A percentile compares a stretch with the other conserved stretches of the same genome.
These are phyloP conservation scores for Anthrax anthrax DNA, from an alignment of 2,888 invertebrate genomes.

Conservation along the genomic window DNA sequence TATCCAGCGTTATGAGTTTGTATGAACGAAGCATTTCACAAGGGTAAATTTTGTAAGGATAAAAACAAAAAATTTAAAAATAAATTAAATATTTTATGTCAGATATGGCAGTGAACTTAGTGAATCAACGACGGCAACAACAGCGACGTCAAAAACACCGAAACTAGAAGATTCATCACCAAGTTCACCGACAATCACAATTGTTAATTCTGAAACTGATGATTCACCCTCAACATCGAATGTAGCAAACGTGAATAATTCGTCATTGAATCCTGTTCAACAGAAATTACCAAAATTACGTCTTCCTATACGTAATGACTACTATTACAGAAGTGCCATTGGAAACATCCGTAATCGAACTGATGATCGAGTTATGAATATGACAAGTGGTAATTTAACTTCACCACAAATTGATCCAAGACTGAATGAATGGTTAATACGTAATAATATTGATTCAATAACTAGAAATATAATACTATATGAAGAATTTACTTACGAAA, in stretches of 20 bases:
- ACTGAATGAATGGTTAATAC: conserved; percentile 57
- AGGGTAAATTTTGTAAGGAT: conserved; percentile 10
- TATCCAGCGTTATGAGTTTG: conserved; percentile 11
- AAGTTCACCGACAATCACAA: conserved; percentile 5
- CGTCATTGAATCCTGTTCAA: conserved; percentile 12
- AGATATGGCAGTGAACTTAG: conserved; percentile 15
- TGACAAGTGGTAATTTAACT: conserved; percentile 1
- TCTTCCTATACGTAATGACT: conserved; percentile 6
- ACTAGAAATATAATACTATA: conserved; percentile 51
- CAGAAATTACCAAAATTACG: conserved; percentile 22
- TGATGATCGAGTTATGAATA: conserved; percentile 13
- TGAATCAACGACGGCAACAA: conserved; percentile 5
- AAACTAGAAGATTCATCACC: conserved; percentile 8
- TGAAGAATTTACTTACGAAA: conserved; percentile 66
- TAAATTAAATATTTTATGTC: conserved; percentile 2
- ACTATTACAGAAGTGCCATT: not conserved
- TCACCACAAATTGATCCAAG: conserved; percentile 36
- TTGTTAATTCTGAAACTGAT: conserved; percentile 9
- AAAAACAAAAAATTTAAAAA: not conserved
- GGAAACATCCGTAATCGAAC: conserved; percentile 12
- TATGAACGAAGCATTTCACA: conserved; percentile 15
- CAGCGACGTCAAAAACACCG: not conserved
- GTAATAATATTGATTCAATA: conserved; percentile 50
- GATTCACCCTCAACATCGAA: not conserved
- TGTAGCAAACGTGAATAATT: conserved; percentile 1